Percentiles rank a stretch among this genome's conserved stretches.
phyloP scores from a whole-genome alignment of 2,113 vertebrate genomes.

The Pithys albifrons region DNA sequence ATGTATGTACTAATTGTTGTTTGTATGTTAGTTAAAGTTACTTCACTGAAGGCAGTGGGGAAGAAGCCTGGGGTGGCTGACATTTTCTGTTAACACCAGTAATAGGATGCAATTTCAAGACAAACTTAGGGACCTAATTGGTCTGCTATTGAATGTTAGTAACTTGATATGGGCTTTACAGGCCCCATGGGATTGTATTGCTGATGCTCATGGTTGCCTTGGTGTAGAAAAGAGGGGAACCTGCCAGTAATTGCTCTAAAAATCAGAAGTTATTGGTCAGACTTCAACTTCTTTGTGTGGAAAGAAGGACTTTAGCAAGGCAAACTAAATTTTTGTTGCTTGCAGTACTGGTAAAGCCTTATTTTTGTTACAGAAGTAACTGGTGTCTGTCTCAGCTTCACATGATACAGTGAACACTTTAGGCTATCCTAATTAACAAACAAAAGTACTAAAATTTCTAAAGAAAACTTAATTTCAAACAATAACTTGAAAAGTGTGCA shows the following conservation, averaged over 20 bases:
- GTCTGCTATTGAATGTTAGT: not conserved
- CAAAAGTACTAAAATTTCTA: not conserved
- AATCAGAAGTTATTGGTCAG: not conserved
- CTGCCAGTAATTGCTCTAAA: not conserved
- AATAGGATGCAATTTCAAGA: not conserved
- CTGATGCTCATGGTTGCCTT: not conserved
- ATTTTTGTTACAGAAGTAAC: not conserved
- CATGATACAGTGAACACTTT: not conserved
- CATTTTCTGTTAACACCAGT: not conserved
- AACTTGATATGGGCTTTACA: not conserved
- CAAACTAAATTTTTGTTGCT: not conserved
- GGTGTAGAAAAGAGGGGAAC: not conserved
- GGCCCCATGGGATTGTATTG: not conserved
- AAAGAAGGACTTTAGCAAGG: not conserved
- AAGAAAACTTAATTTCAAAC: not conserved
- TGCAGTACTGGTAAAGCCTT: not conserved
- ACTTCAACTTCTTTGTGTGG: not conserved
- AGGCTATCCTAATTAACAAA: not conserved
- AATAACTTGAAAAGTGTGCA: not conserved
- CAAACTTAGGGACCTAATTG: not conserved
- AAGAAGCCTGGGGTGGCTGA: not conserved
- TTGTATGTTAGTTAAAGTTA: not conserved
- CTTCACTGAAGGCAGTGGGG: not conserved
- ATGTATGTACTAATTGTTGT: not conserved
- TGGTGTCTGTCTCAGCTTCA: not conserved